Evolutionary conservation across 2,797 vertebrate species (phyloP).

Genomic region (Fratercula arctica): DNA sequence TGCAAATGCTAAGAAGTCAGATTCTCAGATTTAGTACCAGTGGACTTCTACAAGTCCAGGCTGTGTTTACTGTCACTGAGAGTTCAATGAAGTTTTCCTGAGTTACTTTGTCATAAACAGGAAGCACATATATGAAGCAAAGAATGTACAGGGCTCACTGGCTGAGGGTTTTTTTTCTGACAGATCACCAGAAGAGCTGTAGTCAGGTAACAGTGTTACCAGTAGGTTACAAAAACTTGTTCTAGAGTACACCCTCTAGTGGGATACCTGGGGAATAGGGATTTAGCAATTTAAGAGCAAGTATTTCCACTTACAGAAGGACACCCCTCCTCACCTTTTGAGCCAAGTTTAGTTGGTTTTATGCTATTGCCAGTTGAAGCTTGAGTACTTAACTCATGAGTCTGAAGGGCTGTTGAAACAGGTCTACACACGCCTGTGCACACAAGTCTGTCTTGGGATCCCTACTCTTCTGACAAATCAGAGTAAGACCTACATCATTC

Average conservation of each 20-base stretch:
- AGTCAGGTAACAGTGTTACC: not conserved
- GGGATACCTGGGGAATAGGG: not conserved
- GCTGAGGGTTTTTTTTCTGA: not conserved
- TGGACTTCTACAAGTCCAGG: not conserved
- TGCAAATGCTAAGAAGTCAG: not conserved
- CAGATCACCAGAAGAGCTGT: not conserved
- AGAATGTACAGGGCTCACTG: not conserved
- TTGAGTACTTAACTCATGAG: not conserved
- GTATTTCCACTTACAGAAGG: not conserved
- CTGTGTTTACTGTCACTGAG: not conserved
- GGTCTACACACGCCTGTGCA: not conserved
- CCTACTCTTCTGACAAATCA: not conserved
- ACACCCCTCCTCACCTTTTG: not conserved
- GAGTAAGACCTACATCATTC: not conserved
- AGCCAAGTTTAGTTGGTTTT: not conserved
- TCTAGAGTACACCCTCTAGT: slow-evolving; percentile 5
- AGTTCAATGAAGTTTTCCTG: not conserved
- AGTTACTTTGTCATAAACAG: not conserved
- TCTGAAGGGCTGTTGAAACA: not conserved
- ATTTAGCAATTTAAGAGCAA: not conserved
- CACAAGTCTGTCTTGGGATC: not conserved
- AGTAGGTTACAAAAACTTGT: not conserved
- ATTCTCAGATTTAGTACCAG: not conserved
- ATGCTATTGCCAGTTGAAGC: not conserved
- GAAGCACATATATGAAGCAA: not conserved